These are phyloP conservation scores for Eretmochelys imbricata DNA, from an alignment of 2,113 vertebrate genomes.

Conservation along the genomic window DNA sequence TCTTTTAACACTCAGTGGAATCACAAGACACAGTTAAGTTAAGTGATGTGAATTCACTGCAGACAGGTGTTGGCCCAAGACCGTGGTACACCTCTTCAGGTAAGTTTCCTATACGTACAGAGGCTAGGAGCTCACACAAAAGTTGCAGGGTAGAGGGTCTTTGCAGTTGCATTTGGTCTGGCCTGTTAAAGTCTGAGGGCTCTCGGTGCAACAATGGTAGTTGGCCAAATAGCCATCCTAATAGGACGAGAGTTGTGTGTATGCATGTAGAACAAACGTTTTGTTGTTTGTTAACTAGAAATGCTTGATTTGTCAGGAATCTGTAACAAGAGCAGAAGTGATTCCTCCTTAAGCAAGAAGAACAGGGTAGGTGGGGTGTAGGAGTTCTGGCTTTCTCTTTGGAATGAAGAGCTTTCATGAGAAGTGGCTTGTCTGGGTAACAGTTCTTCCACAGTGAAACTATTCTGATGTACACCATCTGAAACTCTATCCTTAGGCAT, in stretches of 20 bases:
- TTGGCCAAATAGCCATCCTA: not conserved
- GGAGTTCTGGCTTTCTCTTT: not conserved
- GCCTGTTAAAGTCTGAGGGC: not conserved
- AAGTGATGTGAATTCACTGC: not conserved
- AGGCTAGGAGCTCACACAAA: no score
- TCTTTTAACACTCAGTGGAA: not conserved
- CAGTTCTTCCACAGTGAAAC: not conserved
- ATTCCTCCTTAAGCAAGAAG: not conserved
- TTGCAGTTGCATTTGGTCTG: not conserved
- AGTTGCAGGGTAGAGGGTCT: no score
- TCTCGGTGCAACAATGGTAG: not conserved
- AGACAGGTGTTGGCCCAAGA: not conserved
- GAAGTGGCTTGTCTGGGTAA: not conserved
- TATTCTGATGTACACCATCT: not conserved
- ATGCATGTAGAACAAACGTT: not conserved
- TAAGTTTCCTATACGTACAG: no score
- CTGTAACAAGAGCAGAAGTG: not conserved
- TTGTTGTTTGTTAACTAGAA: not conserved
- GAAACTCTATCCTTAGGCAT: not conserved
- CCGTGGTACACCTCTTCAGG: no score
- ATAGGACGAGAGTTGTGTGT: not conserved
- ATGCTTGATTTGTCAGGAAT: not conserved
- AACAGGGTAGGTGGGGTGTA: not conserved
- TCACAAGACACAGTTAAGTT: not conserved
- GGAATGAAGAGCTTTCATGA: not conserved